Base-by-base conservation (phyloP, 2,113 vertebrate species). In the Hyaena hyaena region DNA sequence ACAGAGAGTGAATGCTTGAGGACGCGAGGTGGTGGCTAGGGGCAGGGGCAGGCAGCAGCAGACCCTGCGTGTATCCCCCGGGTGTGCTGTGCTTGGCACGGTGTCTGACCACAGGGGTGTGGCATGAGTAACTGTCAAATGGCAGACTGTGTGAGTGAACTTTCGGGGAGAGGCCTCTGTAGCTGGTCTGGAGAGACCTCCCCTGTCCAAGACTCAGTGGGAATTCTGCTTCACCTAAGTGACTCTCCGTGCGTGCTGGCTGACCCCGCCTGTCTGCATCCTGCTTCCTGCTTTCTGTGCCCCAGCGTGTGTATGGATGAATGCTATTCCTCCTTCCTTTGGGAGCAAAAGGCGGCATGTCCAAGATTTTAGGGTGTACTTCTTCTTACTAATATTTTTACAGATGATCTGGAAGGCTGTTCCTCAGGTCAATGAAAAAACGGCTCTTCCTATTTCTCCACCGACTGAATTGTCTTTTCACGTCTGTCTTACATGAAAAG, bases 1-100 rank as follows among this genome's bases (percentile, higher is more conserved):
- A 96, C 43, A 95, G 39, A 91, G 84, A 86, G 48, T 94, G 77
- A 71, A 79, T 17, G 74, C 66, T 10, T 19, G 95, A 97, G 68
- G 55, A 33, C 0, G 4, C 15, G 92, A 82, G 74, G 11, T 12
- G 35, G 1, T 31, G 61, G 16, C 58, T 23, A 69, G 33, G 65
- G n/a, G 33, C 10, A 14, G 61, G 61, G 17, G 50, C 48, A 68
- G 3, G 48, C 53, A 65, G 80, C 69, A 79, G 26, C 1, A 1
- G 45, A 4, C 33, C 1, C 28, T 33, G 63, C 1, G 0, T 4
- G 12, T 79, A 83, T 50, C 39, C 45, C 28, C 7, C 43, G 71
- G 66, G 35, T 14, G 9, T 6, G 31, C 33, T 39, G 53, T 53
- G 45, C 88, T 45, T 28, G 55, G 55, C 31, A 7, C 16, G 31